Conservation (phyloP, 2,113 vertebrate species). For the Asarcornis scutulata region DNA sequence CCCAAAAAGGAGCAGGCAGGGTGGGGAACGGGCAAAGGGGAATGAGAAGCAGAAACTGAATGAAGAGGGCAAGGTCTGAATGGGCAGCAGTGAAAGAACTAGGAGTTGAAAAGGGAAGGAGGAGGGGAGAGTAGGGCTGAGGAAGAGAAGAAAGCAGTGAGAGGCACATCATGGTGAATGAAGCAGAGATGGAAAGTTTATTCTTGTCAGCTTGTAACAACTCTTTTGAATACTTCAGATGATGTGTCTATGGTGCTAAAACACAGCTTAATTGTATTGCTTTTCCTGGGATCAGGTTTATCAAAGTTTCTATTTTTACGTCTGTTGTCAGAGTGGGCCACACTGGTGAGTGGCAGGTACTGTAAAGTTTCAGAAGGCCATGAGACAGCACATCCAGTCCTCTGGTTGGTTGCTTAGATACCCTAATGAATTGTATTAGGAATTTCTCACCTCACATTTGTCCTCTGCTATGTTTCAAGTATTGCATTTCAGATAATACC, state of each 20-base stretch:
- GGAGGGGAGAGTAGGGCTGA: slow-evolving; percentile 53
- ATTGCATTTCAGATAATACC: background rate
- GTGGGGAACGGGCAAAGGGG: slow-evolving; percentile 51
- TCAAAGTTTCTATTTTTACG: background rate
- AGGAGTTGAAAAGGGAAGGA: slow-evolving; percentile 60
- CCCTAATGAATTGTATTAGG: slow-evolving; percentile 21
- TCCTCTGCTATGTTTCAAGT: background rate
- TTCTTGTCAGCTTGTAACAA: background rate
- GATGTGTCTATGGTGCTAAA: background rate
- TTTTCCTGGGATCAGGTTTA: background rate
- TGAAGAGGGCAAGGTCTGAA: slow-evolving; percentile 65
- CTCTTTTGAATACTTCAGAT: background rate
- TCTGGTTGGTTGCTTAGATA: slow-evolving; percentile 44
- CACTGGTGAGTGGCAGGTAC: slow-evolving; percentile 24
- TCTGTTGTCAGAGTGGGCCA: background rate
- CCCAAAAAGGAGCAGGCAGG: slow-evolving; percentile 55
- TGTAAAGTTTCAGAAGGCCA: slow-evolving; percentile 49
- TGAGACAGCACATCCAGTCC: slow-evolving; percentile 24
- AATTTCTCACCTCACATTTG: slow-evolving; percentile 43
- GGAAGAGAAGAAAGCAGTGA: slow-evolving; percentile 38
- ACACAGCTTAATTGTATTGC: background rate
- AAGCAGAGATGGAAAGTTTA: slow-evolving; percentile 8
- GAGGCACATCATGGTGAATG: slow-evolving; percentile 24
- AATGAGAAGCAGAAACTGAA: slow-evolving; percentile 68
- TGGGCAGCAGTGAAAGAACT: slow-evolving; percentile 63